These are phyloP conservation scores for Luscinia luscinia DNA, from an alignment of 2,797 vertebrate species.

Conservation along the genomic window DNA sequence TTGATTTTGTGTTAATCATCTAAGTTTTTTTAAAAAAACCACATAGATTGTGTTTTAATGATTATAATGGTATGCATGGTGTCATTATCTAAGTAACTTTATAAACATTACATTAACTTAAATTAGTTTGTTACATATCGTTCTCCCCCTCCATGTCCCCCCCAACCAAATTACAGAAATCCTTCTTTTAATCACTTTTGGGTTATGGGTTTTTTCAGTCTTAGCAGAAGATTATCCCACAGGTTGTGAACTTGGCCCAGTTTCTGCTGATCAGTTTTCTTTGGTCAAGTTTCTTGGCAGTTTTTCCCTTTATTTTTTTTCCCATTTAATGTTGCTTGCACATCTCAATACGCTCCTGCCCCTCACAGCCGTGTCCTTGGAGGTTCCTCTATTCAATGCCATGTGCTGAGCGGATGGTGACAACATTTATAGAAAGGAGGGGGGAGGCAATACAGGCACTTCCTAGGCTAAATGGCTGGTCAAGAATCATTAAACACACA, in stretches of 20 bases:
- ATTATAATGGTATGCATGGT: conserved; percentile 72
- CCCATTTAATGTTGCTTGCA: background rate
- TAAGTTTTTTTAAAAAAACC: conserved; percentile 60
- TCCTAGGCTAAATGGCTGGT: conserved; percentile 20
- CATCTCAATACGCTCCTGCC: background rate
- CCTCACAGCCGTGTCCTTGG: conserved; percentile 30
- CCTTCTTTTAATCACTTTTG: conserved; percentile 57
- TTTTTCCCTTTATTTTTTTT: conserved; percentile 32
- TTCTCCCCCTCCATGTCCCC: background rate
- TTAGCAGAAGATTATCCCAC: background rate
- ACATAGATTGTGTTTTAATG: conserved; percentile 78
- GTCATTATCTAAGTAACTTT: conserved; percentile 77
- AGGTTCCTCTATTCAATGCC: conserved; percentile 48
- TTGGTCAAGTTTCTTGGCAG: conserved; percentile 52
- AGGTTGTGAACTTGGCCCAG: conserved; percentile 25
- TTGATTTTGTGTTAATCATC: conserved; percentile 80
- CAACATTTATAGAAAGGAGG: conserved; percentile 11
- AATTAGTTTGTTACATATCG: conserved; percentile 70
- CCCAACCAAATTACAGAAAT: conserved; percentile 37
- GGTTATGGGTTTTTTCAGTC: background rate
- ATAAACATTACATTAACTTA: conserved; percentile 80
- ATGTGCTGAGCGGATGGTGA: background rate
- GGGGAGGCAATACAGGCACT: conserved; percentile 40
- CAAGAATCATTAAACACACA: conserved; percentile 39
- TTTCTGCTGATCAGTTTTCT: conserved; percentile 45